phyloP scores from a whole-genome alignment of 2,113 vertebrate species.

The Salvator merianae region DNA sequence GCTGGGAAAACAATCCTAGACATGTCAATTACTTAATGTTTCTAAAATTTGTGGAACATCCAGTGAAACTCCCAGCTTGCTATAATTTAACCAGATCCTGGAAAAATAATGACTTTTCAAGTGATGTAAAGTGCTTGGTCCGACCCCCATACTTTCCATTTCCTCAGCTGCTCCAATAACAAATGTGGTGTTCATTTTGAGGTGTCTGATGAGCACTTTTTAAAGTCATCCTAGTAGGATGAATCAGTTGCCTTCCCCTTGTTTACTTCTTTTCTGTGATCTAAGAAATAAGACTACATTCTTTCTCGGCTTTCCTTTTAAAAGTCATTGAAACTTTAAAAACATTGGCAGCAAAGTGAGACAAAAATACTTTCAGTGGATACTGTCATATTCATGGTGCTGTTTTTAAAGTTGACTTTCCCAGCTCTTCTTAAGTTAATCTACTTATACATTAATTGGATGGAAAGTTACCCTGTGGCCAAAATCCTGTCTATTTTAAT shows the following conservation, averaged over 20 bases:
- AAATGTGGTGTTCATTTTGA: background rate
- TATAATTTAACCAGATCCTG: slow-evolving; percentile 1
- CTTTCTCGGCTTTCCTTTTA: background rate
- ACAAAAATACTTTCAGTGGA: background rate
- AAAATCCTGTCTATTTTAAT: background rate
- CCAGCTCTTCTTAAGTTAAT: background rate
- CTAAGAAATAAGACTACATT: background rate
- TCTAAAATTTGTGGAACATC: slow-evolving; percentile 23
- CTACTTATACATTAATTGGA: background rate
- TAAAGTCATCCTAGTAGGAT: background rate
- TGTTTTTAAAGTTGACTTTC: background rate
- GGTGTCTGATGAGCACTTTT: slow-evolving; percentile 13
- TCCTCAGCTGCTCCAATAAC: slow-evolving; percentile 22
- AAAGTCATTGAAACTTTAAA: background rate
- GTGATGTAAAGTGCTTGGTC: slow-evolving; percentile 5
- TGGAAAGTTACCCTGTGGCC: background rate
- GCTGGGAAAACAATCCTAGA: slow-evolving; percentile 14
- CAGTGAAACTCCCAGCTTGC: slow-evolving; percentile 17
- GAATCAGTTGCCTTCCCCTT: background rate
- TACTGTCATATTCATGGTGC: background rate
- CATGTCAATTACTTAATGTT: slow-evolving; percentile 25
- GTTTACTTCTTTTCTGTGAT: background rate
- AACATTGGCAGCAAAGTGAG: background rate
- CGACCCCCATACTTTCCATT: slow-evolving; percentile 21
- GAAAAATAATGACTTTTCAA: slow-evolving; percentile 25